Conservation (phyloP, 1,140 invertebrate species). For the Onthophagus taurus region DNA sequence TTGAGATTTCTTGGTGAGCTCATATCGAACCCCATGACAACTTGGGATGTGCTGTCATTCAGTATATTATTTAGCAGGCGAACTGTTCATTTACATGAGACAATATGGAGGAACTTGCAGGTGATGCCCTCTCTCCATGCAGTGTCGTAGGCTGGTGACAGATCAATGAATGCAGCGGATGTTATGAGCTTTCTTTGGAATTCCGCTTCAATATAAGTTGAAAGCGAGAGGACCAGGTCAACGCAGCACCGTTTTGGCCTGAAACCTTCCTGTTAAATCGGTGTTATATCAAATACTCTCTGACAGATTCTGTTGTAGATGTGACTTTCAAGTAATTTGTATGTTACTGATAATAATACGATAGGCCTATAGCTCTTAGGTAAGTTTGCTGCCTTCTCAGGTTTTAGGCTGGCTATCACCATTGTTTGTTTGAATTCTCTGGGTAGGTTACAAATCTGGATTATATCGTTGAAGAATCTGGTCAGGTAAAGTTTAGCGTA, state of each 20-base stretch:
- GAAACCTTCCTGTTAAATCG: background rate
- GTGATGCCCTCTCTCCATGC: no score
- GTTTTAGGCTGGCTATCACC: background rate
- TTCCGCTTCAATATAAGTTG: no score
- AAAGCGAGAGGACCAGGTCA: background rate
- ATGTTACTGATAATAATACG: no score
- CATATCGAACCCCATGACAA: background rate
- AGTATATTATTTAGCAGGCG: background rate
- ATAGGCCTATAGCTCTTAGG: background rate
- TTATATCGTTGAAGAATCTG: no score
- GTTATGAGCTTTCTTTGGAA: slow-evolving; percentile 1
- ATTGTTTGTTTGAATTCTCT: no score
- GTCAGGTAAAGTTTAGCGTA: no score
- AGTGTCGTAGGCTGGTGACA: no score
- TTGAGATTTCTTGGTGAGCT: background rate
- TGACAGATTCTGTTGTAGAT: slow-evolving; percentile 1
- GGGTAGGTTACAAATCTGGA: no score
- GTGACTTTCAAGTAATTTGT: background rate
- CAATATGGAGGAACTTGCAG: no score
- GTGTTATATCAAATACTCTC: no score
- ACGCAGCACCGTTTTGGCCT: background rate
- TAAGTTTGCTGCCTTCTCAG: background rate
- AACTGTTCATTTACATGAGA: background rate
- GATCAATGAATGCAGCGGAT: no score
- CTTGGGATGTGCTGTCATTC: background rate